A percentile compares a stretch with the other conserved stretches of the same genome.
These are phyloP conservation scores for Brachypalpus laphriformis DNA, from an alignment of 2,888 invertebrate genomes.

Conservation along the genomic window DNA sequence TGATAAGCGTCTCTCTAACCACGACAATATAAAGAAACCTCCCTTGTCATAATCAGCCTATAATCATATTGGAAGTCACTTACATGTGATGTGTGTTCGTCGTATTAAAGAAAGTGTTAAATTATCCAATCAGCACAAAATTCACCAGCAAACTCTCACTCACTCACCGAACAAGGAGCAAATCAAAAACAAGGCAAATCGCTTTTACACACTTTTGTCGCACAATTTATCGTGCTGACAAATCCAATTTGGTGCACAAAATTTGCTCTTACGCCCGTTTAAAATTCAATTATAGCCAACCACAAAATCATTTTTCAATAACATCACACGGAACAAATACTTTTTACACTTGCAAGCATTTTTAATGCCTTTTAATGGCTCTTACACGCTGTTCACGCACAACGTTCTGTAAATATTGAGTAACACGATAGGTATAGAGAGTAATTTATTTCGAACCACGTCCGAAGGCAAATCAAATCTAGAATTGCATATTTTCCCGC, in stretches of 20 bases:
- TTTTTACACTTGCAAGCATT: not conserved
- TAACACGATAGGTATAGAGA: not conserved
- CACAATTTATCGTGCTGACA: not conserved
- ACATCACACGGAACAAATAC: not conserved
- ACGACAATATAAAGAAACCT: not conserved
- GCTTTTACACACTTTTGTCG: conserved; percentile 9
- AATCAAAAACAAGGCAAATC: not conserved
- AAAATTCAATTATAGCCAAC: conserved; percentile 24
- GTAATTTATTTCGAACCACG: conserved; percentile 8
- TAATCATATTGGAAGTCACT: not conserved
- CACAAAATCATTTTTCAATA: not conserved
- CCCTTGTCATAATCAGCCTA: not conserved
- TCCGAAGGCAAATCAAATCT: not conserved
- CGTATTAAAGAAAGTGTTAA: not conserved
- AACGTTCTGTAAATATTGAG: not conserved
- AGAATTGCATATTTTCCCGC: conserved; percentile 4
- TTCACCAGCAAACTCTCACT: not conserved
- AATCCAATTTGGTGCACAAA: conserved; percentile 12
- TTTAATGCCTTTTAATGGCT: not conserved
- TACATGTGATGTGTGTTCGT: not conserved
- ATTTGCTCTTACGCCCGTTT: not conserved
- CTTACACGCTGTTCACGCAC: not conserved
- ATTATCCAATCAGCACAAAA: conserved; percentile 33
- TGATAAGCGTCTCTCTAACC: too few relatives aligned
- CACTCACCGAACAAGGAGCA: not conserved